These are phyloP conservation scores for Callinectes sapidus DNA, from an alignment of 2,888 invertebrate genomes.

Conservation along the genomic window DNA sequence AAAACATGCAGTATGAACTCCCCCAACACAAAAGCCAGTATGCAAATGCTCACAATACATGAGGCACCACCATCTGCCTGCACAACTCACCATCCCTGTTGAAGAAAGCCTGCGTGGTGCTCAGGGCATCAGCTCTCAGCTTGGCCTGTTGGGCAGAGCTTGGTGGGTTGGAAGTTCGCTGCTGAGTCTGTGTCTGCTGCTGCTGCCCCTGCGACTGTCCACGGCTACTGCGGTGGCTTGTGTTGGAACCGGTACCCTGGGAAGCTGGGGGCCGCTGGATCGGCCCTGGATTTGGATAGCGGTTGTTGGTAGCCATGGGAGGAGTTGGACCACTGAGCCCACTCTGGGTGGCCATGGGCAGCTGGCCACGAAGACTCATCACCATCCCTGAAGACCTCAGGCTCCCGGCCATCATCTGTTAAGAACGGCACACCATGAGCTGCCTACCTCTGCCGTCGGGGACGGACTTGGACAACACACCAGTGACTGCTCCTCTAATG, in stretches of 20 bases:
- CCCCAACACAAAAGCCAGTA: not conserved
- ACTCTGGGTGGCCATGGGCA: constrained; percentile 61
- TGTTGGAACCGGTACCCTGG: constrained; percentile 52
- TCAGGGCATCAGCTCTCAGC: constrained; percentile 72
- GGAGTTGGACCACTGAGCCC: constrained; percentile 59
- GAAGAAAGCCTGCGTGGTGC: constrained; percentile 73
- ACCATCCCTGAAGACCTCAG: constrained; percentile 66
- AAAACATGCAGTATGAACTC: not conserved
- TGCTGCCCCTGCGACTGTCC: constrained; percentile 60
- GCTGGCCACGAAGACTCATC: constrained; percentile 67
- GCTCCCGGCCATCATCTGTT: constrained; percentile 64
- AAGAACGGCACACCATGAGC: not conserved
- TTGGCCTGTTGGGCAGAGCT: constrained; percentile 73
- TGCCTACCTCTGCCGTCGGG: not conserved
- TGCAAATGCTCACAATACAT: not conserved
- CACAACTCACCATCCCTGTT: constrained; percentile 68
- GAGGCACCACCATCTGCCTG: not conserved
- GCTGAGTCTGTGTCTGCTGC: constrained; percentile 55
- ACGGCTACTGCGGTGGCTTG: constrained; percentile 60
- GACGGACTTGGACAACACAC: not conserved
- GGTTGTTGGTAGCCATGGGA: constrained; percentile 49
- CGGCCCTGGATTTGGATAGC: constrained; percentile 71
- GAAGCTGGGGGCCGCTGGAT: constrained; percentile 69
- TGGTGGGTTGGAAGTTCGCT: constrained; percentile 69
- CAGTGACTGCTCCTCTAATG: constrained; percentile 7